phyloP scores from a whole-genome alignment of 2,113 vertebrate species.

The Cinclus cinclus region DNA sequence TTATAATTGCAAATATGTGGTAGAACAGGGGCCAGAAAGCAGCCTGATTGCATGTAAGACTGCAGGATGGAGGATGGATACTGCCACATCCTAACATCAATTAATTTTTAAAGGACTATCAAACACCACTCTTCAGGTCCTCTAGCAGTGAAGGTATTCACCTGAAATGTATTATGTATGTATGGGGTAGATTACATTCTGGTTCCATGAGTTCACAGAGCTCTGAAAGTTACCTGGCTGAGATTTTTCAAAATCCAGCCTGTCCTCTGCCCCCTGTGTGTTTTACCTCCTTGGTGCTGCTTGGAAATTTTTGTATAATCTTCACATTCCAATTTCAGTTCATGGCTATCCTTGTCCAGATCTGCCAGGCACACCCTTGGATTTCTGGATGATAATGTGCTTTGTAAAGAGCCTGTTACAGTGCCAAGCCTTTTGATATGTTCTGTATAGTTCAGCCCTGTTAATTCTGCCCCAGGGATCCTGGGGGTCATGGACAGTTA shows the following conservation, averaged over 20 bases:
- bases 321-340: background rate
- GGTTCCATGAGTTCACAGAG: background rate
- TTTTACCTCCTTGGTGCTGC: background rate
- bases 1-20: background rate
- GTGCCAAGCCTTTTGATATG: background rate
- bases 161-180: background rate
- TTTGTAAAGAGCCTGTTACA: background rate
- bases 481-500: background rate
- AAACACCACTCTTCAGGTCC: background rate
- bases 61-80: background rate
- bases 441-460: background rate
- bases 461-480: background rate
- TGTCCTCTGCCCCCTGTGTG: background rate
- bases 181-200: background rate
- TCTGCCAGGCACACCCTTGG: background rate
- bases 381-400: background rate
- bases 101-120: background rate
- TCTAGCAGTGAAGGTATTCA: background rate
- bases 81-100: background rate
- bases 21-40: background rate
- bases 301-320: background rate
- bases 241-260: background rate
- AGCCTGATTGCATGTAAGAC: background rate
- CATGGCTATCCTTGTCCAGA: background rate
- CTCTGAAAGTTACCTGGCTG: background rate